A percentile compares a stretch with the other conserved stretches of the same genome.
Evolutionary conservation across 2,888 invertebrate species (phyloP).

Genomic region (Apamea sordens): DNA sequence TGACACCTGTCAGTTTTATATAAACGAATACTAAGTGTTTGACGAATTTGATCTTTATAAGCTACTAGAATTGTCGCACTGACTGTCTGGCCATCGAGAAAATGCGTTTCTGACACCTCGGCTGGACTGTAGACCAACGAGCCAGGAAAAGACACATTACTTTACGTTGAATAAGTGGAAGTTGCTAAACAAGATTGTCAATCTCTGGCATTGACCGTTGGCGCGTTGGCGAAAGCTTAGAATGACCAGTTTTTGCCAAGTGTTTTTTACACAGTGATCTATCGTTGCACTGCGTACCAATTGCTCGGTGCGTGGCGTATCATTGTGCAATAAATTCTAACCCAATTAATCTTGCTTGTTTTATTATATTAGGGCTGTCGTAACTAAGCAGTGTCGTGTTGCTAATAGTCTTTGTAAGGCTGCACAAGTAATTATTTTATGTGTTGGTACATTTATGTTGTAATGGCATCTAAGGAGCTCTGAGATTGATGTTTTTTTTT

Average conservation of each 20-base stretch:
- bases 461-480: conserved; percentile 4
- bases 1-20: not conserved
- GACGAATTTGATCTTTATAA: not conserved
- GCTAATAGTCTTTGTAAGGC: conserved; percentile 29
- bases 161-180: conserved; percentile 29
- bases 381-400: conserved; percentile 48
- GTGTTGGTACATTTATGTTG: conserved; percentile 11
- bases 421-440: conserved; percentile 34
- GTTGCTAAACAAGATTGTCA: conserved; percentile 71
- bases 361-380: conserved; percentile 50
- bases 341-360: conserved; percentile 55
- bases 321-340: conserved; percentile 51
- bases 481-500: not conserved
- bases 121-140: not conserved
- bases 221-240: conserved; percentile 83
- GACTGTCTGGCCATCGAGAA: too few relatives aligned
- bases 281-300: conserved; percentile 28
- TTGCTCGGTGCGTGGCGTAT: conserved; percentile 31
- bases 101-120: not conserved
- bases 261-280: conserved; percentile 47
- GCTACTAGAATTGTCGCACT: not conserved
- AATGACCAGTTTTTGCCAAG: conserved; percentile 68
- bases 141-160: not conserved
- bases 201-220: conserved; percentile 81
- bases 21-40: too few relatives aligned